Evolutionary conservation across 2,888 invertebrate genomes (phyloP), one percentile per base, ranked within the genome.

Genomic region (Microplitis manilae): DNA sequence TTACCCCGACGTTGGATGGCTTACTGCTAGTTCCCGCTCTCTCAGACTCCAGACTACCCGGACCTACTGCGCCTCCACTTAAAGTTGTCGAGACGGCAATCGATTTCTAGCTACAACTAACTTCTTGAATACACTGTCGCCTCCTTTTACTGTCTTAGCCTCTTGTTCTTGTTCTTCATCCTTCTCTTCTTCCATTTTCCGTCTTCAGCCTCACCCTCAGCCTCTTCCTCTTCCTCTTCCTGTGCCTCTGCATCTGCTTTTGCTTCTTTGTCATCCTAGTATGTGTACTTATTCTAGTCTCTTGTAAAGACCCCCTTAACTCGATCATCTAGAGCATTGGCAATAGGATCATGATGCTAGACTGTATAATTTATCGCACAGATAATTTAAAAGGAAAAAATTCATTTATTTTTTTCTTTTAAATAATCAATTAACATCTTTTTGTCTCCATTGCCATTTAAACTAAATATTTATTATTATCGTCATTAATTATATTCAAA

Each of bases 21-120:
- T 30, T 13, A 60, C 60, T 71, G 5, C n/a, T 39, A 13, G 30
- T 30, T 30, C 30, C 4, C 30, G 30, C 30, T 30, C 30, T 39
- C n/a, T 72, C 61, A 5, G 7, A 15, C 67, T 60, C 72, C 15
- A 41, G 50, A 40, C 30, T 30, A 30, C 30, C 41, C 39, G 41
- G 67, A 67, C 20, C 73, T 50, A 41, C 20, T 72, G 71, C 61
- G 71, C 65, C 62, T 20, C 67, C 67, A 65, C 73, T 73, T 65
- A 38, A 40, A 64, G 72, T 62, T 67, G 73, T 73, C 73, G 60
- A 50, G 67, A 59, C 78, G 71, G 73, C 77, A 77, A 80, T 81
- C 80, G 79, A 81, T 81, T 80, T 79, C 70, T 78, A 62, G 30
- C 73, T 70, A 68, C 59, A 77, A 78, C 79, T 77, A 80, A 79